A percentile compares a stretch with the other conserved stretches of the same genome.
These are phyloP conservation scores for Eupsilia transversa DNA, from an alignment of 2,888 invertebrate genomes.

Conservation along the genomic window DNA sequence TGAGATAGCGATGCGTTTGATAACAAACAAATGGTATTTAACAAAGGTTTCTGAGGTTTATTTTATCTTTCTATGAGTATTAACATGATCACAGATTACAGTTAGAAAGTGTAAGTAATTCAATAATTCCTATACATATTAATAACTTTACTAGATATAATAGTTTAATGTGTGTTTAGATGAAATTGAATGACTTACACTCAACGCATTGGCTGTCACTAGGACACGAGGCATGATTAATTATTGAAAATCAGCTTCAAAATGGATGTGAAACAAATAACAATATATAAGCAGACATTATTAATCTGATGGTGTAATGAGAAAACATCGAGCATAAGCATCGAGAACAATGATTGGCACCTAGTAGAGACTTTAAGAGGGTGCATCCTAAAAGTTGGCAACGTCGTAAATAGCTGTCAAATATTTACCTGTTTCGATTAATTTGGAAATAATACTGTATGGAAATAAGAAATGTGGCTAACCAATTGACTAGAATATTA, in stretches of 20 bases:
- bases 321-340: slow-evolving; percentile 21
- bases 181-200: slow-evolving; percentile 61
- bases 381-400: no score
- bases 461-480: no score
- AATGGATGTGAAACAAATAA: slow-evolving; percentile 60
- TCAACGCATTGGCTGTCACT: slow-evolving; percentile 50
- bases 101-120: slow-evolving; percentile 69
- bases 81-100: slow-evolving; percentile 77
- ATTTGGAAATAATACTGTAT: no score
- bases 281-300: not conserved
- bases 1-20: slow-evolving; percentile 70
- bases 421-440: no score
- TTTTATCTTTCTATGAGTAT: slow-evolving; percentile 54
- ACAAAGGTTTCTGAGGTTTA: slow-evolving; percentile 59
- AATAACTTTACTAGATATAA: not conserved
- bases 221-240: slow-evolving; percentile 53
- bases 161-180: slow-evolving; percentile 7
- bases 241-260: slow-evolving; percentile 52
- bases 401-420: no score
- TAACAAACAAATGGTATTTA: slow-evolving; percentile 49
- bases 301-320: slow-evolving; percentile 19
- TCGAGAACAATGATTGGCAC: not conserved
- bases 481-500: no score
- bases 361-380: no score
- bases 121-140: slow-evolving; percentile 54